Evolutionary conservation across 2,113 vertebrate species (phyloP).

Genomic region (Dascyllus trimaculatus): DNA sequence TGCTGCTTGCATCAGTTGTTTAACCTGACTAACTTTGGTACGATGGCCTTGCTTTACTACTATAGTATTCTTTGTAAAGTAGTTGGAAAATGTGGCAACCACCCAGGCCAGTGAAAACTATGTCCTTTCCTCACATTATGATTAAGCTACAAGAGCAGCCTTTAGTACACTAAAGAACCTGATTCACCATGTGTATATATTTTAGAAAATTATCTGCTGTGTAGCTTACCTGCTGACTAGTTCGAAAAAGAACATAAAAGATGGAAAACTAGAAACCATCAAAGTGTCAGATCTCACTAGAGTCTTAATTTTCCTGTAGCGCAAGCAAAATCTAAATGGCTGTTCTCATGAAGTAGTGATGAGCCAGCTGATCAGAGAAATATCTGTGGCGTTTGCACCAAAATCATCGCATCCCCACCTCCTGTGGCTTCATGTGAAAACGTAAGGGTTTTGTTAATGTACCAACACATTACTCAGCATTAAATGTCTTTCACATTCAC

Average conservation of each 20-base stretch:
- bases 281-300: neutral
- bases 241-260: neutral
- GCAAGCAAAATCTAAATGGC: neutral
- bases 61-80: too few relatives aligned
- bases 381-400: neutral
- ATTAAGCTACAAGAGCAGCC: too few relatives aligned
- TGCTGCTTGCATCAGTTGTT: too few relatives aligned
- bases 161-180: neutral
- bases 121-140: too few relatives aligned
- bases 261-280: too few relatives aligned
- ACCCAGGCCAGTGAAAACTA: neutral
- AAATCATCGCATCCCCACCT: neutral
- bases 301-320: neutral
- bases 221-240: neutral
- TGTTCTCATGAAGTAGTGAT: neutral
- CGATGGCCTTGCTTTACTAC: too few relatives aligned
- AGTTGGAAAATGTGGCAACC: too few relatives aligned
- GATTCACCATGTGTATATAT: neutral
- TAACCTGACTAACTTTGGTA: too few relatives aligned
- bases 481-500: conserved; percentile 35
- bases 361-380: neutral
- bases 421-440: neutral
- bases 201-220: neutral
- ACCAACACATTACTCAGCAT: conserved; percentile 17
- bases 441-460: neutral